Base-by-base conservation (phyloP, 2,888 invertebrate species). In the Linnaemya tessellans region DNA sequence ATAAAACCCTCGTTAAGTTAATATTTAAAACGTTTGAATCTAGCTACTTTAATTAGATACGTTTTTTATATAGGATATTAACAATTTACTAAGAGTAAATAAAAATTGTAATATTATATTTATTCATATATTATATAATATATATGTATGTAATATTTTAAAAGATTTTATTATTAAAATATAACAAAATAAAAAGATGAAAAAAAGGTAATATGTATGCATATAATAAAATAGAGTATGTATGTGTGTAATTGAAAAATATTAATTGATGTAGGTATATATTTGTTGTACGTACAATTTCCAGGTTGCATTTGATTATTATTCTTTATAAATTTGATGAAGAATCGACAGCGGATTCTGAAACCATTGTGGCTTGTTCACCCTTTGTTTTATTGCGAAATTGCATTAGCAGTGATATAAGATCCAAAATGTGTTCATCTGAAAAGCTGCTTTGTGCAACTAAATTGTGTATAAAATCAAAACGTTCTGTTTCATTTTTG, bases 331-430 rank as follows among this genome's bases (percentile, higher is more conserved):
- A 88, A 86, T 90, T 91, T 64, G 91, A 92, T 18, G 92, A 92
- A 3, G 91, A 91, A 87, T 92, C 92, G 43, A 90, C 90, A 8
- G 91, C 91, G 7, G 92, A 90, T 88, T 91, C 92, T 58, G 91
- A 90, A 41, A 89, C 90, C 83, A 89, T 90, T 86, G 89, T 89
- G 51, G 86, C 83, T 54, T 79, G 87, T 1, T 87, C 71, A 25
- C 82, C 85, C 51, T 80, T 86, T 1, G 84, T 84, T 8, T 83
- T 87, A 8, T 84, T 78, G 11, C 90, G 89, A 67, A 87, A 80
- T 9, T 88, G 88, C 86, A 91, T 89, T 22, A 92, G 78, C 60
- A 89, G 84, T 77, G 88, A 84, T 60, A 92, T 90, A 78, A 90
- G 88, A 88, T 91, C 89, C 54, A 92, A 87, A 58, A 91, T 87